Percentiles rank a stretch among this genome's conserved stretches.
Conservation (phyloP, 1,140 invertebrate species). For the Drosophila busckii region DNA sequence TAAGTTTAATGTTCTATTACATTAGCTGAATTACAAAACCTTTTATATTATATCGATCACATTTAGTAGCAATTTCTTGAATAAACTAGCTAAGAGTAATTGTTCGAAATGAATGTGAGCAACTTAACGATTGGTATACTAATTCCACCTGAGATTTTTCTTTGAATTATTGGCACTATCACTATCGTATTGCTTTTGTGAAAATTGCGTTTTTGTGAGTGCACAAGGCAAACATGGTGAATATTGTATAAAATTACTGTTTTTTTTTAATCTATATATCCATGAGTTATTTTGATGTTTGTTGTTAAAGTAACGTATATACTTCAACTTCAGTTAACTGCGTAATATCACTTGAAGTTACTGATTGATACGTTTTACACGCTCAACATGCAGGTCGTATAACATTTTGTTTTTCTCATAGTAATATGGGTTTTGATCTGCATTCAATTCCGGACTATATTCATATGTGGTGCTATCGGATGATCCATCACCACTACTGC, state of each 20-base stretch:
- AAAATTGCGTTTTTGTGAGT: conserved; percentile 9
- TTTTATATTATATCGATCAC: too few species aligned
- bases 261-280: conserved; percentile 10
- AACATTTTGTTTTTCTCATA: conserved; percentile 75
- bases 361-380: conserved; percentile 54
- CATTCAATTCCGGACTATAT: conserved; percentile 67
- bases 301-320: conserved; percentile 8
- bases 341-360: conserved; percentile 32
- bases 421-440: conserved; percentile 71
- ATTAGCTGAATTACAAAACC: too few species aligned
- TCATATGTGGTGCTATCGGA: conserved; percentile 23
- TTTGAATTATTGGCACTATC: conserved; percentile 34
- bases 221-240: conserved; percentile 11
- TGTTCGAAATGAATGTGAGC: conserved; percentile 10
- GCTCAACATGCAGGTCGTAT: conserved; percentile 71
- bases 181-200: conserved; percentile 17
- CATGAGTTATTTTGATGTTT: not conserved
- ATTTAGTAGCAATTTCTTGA: conserved; percentile 9
- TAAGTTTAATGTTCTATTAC: too few species aligned
- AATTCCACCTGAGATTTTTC: conserved; percentile 36
- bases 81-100: not conserved
- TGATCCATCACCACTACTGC: conserved; percentile 6
- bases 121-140: conserved; percentile 19
- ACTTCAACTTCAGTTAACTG: not conserved
- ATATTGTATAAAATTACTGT: conserved; percentile 1